phyloP scores from a whole-genome alignment of 1,140 invertebrate species.

The Drosophila parabipectinata region DNA sequence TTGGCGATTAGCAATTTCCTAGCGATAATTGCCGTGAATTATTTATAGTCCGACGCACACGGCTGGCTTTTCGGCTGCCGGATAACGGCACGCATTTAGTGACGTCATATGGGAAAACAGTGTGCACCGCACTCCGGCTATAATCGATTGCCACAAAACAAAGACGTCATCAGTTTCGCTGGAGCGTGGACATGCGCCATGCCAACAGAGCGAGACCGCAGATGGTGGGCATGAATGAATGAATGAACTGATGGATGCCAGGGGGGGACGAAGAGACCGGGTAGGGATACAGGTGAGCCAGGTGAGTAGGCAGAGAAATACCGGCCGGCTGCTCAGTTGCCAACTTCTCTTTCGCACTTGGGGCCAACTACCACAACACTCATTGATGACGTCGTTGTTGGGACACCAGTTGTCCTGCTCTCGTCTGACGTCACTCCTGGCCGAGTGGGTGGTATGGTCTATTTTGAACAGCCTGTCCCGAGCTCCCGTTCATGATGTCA shows the following conservation, averaged over 20 bases:
- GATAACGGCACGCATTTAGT: constrained; percentile 36
- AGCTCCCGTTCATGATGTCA: constrained; percentile 56
- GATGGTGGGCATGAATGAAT: constrained; percentile 63
- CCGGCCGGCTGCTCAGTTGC: constrained; percentile 57
- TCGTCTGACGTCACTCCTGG: constrained; percentile 49
- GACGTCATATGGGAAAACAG: constrained; percentile 52
- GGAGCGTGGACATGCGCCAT: constrained; percentile 63
- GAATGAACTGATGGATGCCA: constrained; percentile 21
- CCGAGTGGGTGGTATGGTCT: constrained; percentile 9
- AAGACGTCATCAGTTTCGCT: constrained; percentile 69
- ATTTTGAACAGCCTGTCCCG: constrained; percentile 11
- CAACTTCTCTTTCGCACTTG: constrained; percentile 12
- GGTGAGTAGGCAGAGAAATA: constrained; percentile 28
- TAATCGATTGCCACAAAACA: constrained; percentile 65
- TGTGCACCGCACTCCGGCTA: background rate
- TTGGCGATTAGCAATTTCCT: constrained; percentile 55
- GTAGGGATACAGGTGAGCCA: constrained; percentile 27
- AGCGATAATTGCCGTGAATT: constrained; percentile 64
- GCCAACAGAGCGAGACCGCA: constrained; percentile 35
- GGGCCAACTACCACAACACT: background rate
- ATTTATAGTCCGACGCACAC: constrained; percentile 58
- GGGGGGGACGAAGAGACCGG: background rate
- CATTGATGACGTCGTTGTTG: constrained; percentile 58
- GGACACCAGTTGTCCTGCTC: constrained; percentile 24
- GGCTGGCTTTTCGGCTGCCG: constrained; percentile 7